Conservation (phyloP, 2,113 vertebrate species). For the Trematomus loennbergii region DNA sequence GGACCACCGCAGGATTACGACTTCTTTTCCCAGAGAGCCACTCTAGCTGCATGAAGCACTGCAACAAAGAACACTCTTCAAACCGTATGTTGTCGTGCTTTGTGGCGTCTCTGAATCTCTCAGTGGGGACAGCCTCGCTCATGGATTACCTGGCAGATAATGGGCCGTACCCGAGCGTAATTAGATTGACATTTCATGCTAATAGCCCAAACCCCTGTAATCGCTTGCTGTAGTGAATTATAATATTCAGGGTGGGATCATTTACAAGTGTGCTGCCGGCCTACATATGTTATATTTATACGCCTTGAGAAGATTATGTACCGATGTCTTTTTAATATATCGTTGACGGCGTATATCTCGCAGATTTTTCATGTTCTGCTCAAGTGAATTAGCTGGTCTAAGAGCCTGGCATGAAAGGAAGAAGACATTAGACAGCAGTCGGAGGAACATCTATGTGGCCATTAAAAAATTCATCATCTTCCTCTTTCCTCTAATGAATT, state of each 20-base stretch:
- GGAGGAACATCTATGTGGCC: not conserved
- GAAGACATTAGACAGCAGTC: not conserved
- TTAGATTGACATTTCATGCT: conserved; percentile 78
- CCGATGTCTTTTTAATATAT: conserved; percentile 26
- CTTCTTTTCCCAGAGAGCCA: conserved; percentile 32
- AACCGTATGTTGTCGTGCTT: conserved; percentile 37
- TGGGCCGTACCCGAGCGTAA: conserved; percentile 66
- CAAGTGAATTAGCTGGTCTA: not conserved
- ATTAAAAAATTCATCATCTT: not conserved
- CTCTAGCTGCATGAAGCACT: conserved; percentile 31
- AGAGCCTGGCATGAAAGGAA: not conserved
- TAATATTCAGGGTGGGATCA: conserved; percentile 64
- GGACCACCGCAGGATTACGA: not conserved
- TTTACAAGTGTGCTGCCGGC: conserved; percentile 39
- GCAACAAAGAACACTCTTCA: conserved; percentile 39
- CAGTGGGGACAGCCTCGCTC: conserved; percentile 26
- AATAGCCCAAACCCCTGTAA: conserved; percentile 67
- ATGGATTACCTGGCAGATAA: conserved; percentile 66
- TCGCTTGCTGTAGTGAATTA: conserved; percentile 66
- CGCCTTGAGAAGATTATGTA: conserved; percentile 8
- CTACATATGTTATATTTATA: conserved; percentile 26
- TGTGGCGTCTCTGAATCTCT: conserved; percentile 22
- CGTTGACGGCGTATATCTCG: not conserved
- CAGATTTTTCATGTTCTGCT: not conserved
- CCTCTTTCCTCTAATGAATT: conserved; percentile 3